Conservation (phyloP, 2,113 vertebrate genomes). For the Myotis lucifugus region DNA sequence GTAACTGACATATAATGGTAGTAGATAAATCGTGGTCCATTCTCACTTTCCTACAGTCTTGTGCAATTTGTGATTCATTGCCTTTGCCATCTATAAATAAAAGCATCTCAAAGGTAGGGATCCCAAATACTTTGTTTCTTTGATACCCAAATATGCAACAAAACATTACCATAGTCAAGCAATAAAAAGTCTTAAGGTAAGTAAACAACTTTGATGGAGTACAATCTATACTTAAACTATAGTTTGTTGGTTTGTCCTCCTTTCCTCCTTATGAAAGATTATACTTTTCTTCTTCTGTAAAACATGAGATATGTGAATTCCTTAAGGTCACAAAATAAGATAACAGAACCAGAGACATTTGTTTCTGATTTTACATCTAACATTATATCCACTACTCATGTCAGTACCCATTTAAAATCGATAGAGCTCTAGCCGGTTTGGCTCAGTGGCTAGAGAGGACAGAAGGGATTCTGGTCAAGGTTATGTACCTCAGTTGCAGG, state of each 20-base stretch:
- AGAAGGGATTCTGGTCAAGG: not conserved
- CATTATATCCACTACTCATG: not conserved
- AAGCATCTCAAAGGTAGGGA: not conserved
- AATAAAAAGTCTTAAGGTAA: conserved; percentile 32
- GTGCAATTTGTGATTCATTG: conserved; percentile 17
- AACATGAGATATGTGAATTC: conserved; percentile 36
- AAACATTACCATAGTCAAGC: not conserved
- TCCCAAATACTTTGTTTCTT: conserved; percentile 1
- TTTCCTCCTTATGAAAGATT: not conserved
- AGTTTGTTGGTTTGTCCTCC: not conserved
- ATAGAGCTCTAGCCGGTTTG: not conserved
- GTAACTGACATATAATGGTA: not conserved
- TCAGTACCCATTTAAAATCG: conserved; percentile 16
- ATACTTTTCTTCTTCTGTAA: conserved; percentile 9
- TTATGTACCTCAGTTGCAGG: not conserved
- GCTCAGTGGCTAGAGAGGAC: not conserved
- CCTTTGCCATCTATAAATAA: not conserved
- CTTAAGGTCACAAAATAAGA: conserved; percentile 39
- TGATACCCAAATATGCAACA: conserved; percentile 18
- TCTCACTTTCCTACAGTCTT: not conserved
- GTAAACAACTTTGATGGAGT: not conserved
- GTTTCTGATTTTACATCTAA: conserved; percentile 20
- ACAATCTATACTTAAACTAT: not conserved
- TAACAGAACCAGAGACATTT: not conserved
- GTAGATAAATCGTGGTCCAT: not conserved